Evolutionary conservation across 2,113 vertebrate genomes (phyloP).

Genomic region (Epinephelus lanceolatus): DNA sequence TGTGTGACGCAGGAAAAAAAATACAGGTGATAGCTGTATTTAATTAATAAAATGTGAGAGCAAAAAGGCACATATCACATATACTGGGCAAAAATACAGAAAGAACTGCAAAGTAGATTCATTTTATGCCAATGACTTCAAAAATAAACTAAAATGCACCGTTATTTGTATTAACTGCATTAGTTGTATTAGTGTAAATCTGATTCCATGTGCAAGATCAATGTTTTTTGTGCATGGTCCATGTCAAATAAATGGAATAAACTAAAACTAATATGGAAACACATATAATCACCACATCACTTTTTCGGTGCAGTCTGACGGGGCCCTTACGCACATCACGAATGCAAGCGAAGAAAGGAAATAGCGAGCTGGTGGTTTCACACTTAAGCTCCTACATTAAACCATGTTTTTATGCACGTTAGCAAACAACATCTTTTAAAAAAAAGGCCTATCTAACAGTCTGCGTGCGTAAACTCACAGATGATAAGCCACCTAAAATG

Average conservation of each 20-base stretch:
- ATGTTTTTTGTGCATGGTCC: too few species aligned
- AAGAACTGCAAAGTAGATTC: background rate
- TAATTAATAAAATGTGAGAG: background rate
- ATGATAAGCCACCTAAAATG: background rate
- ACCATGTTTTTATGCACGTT: background rate
- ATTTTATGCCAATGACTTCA: background rate
- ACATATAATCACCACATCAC: too few species aligned
- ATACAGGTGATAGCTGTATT: background rate
- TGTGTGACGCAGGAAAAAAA: background rate
- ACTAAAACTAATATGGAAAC: background rate
- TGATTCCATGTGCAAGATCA: too few species aligned
- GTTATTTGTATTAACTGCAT: too few species aligned
- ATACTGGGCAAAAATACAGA: background rate
- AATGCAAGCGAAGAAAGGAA: background rate
- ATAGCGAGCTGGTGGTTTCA: background rate
- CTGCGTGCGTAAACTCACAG: background rate
- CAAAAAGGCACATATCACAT: background rate
- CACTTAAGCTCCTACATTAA: background rate
- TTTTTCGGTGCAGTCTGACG: background rate
- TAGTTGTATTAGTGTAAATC: too few species aligned
- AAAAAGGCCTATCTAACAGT: background rate
- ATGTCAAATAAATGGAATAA: too few species aligned
- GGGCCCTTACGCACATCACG: too few species aligned
- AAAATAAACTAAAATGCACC: background rate
- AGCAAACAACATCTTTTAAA: background rate